Evolutionary conservation across 2,113 vertebrate species (phyloP).

Genomic region (Sclerurus mexicanus): DNA sequence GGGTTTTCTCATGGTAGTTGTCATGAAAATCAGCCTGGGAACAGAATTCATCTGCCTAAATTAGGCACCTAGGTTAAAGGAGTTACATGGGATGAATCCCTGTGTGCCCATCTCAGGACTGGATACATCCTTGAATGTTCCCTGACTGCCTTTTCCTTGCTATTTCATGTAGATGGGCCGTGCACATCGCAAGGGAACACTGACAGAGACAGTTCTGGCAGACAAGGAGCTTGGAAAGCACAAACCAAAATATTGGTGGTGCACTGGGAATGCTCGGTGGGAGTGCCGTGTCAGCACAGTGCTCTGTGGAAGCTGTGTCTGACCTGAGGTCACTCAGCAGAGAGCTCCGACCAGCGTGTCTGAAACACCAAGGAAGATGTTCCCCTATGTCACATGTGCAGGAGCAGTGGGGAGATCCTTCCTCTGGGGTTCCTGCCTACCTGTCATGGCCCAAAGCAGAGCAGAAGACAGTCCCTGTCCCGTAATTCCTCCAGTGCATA

Average conservation of each 20-base stretch:
- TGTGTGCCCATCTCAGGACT: background rate
- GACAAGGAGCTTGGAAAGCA: background rate
- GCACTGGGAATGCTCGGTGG: background rate
- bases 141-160: background rate
- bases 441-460: background rate
- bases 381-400: background rate
- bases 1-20: rapidly evolving
- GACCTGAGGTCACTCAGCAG: background rate
- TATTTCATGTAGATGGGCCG: background rate
- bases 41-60: background rate
- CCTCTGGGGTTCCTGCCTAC: background rate
- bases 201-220: background rate
- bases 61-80: background rate
- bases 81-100: background rate
- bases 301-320: background rate
- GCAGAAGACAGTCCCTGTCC: background rate
- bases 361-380: background rate
- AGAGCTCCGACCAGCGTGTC: too few relatives aligned
- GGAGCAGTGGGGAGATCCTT: background rate
- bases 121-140: background rate
- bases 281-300: background rate
- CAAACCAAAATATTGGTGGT: background rate
- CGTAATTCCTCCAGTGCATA: background rate
- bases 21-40: background rate
- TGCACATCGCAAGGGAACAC: background rate